Conservation (phyloP, 2,797 vertebrate species). For the Microtus obscurus region DNA sequence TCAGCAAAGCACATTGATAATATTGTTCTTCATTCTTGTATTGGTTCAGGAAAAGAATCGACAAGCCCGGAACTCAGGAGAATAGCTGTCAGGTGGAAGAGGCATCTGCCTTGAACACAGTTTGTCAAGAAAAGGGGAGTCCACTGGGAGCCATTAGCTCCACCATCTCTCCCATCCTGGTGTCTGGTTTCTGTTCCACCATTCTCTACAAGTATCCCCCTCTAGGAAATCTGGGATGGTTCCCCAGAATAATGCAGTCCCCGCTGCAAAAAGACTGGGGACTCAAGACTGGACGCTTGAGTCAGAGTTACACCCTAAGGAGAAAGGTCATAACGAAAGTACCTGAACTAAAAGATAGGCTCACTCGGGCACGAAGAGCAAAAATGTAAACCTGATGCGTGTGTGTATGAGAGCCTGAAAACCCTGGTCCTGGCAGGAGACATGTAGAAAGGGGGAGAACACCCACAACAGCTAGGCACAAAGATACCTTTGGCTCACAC, state of each 20-base stretch:
- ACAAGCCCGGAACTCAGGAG: constrained; percentile 43
- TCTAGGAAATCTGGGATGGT: background rate
- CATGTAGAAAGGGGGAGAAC: background rate
- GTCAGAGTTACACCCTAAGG: background rate
- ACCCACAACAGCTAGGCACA: background rate
- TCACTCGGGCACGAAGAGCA: no score
- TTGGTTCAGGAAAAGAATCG: constrained; percentile 52
- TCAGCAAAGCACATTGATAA: constrained; percentile 44
- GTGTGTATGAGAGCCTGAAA: background rate
- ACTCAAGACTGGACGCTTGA: background rate
- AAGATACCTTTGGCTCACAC: background rate
- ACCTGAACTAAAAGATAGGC: background rate
- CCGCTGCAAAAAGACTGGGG: background rate
- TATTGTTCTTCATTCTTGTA: background rate
- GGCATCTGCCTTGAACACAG: constrained; percentile 23
- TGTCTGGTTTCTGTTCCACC: constrained; percentile 11
- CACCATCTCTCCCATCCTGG: background rate
- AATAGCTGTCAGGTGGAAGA: constrained; percentile 58
- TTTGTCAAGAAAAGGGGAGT: constrained; percentile 62
- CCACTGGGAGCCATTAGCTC: constrained; percentile 6
- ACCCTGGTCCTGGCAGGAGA: background rate
- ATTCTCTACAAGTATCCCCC: background rate
- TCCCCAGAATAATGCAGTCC: background rate
- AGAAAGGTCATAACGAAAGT: background rate
- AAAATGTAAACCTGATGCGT: background rate